These are phyloP conservation scores for Lophotis ruficrista DNA, from an alignment of 2,113 vertebrate species.

Conservation along the genomic window DNA sequence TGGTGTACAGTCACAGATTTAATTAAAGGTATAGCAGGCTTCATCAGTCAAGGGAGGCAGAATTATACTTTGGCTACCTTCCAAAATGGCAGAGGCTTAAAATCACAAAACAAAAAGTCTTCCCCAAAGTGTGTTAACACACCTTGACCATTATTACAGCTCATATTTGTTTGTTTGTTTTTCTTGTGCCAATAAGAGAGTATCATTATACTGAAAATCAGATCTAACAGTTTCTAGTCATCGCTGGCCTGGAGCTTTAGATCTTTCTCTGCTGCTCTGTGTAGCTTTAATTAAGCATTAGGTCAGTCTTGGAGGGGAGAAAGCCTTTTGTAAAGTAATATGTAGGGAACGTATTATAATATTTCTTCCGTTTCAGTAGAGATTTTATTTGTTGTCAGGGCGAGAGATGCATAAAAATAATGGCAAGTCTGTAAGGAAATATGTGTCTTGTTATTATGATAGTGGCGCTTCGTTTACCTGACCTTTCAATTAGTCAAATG, in stretches of 20 bases:
- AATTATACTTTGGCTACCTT: constrained; percentile 46
- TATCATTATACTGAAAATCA: constrained; percentile 58
- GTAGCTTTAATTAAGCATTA: constrained; percentile 69
- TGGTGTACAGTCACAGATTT: constrained; percentile 3
- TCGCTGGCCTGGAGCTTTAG: constrained; percentile 23
- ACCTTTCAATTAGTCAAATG: constrained; percentile 49
- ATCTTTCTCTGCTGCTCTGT: constrained; percentile 43
- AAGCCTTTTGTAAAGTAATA: constrained; percentile 42
- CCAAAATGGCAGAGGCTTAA: constrained; percentile 65
- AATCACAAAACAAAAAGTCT: constrained; percentile 13
- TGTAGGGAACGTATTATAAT: background rate
- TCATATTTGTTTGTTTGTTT: background rate
- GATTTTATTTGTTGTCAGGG: background rate
- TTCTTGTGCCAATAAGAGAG: constrained; percentile 6
- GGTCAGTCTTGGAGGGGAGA: constrained; percentile 18
- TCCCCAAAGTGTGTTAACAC: constrained; percentile 25
- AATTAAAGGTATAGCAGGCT: constrained; percentile 63
- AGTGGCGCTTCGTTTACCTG: constrained; percentile 38
- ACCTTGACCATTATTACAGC: constrained; percentile 37
- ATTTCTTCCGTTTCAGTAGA: constrained; percentile 15
- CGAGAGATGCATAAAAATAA: background rate
- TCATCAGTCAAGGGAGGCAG: constrained; percentile 55
- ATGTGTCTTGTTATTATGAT: background rate
- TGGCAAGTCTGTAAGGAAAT: background rate
- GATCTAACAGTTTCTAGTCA: constrained; percentile 45